Evolutionary conservation across 2,888 invertebrate species (phyloP), one percentile per base, ranked within the genome.

Genomic region (Parasteatoda lunata): DNA sequence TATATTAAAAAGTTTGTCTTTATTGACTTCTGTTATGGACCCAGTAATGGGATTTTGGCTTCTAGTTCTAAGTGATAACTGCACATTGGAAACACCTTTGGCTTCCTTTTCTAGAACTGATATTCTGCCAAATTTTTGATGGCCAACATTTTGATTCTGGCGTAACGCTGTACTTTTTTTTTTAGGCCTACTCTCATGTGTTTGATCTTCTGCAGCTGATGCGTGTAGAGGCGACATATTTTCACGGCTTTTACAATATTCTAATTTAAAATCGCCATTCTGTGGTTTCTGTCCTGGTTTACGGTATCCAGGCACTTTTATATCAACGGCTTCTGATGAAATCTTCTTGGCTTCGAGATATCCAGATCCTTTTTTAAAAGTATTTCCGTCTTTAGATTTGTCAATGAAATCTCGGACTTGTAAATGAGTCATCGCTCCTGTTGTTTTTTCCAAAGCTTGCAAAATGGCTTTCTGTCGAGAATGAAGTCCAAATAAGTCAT

Each of bases 401-500:
- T 45, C n/a, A 0, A 11, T 11, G 4, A n/a, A 48, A 3, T 48
- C 48, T 73, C 45, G 59, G 6, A 9, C 9, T 47, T 54, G 5
- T 8, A 59, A 59, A 9, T 13, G 47, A 59, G 52, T 2, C 6
- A 65, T 47, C 0, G 9, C n/a, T 11, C 8, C 3, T 5, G 69
- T 5, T 48, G 59, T 11, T 59, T 13, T 47, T 6, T 70, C 70
- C 1, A 78, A 45, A 3, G 70, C 47, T 15, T 78, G 15, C 6
- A 59, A 45, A 0, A 70, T 8, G 11, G 78, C 15, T 48, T 54
- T n/a, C 47, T 78, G 78, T 2, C 78, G 78, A 78, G 52, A 70
- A n/a, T 70, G 54, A 5, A 78, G 59, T 59, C 78, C 78, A 69
- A 78, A 78, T 3, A 78, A 68, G 59, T 78, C 78, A 59, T 70